Base-by-base conservation (phyloP, 1,140 invertebrate genomes). In the Bactericera cockerelli region DNA sequence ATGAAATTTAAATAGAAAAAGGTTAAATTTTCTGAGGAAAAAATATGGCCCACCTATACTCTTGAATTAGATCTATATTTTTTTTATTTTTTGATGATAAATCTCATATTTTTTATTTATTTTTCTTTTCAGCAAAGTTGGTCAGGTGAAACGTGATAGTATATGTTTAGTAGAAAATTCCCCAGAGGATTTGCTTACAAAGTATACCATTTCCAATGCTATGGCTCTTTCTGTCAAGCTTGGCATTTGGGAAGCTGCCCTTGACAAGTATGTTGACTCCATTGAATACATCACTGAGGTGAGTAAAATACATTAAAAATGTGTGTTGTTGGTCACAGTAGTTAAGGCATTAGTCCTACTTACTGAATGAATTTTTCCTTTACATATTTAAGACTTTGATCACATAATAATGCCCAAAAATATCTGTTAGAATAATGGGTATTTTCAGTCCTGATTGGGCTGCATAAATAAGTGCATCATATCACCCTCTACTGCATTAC, bases 191-290 rank as follows among this genome's bases (percentile, higher is more conserved):
- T 63, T 66, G 68, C 72, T 82, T 66, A 85, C 88, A 68, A 84
- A 86, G 71, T 89, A 85, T 63, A 79, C 86, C 11, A 85, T 89
- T 69, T 92, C 89, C 4, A 93, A 97, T 77, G 90, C 88, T 8
- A 82, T 98, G 72, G 83, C 87, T 0, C 80, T 92, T 58, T 93
- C 90, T 8, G 93, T 95, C 0, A 93, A 95, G 70, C 74, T 97
- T 49, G 89, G 87, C 0, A 84, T 93, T 59, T 95, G 89, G 89
- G 93, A 97, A 75, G 81, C 86, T 13, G 81, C 81, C 1, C 74
- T 97, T 25, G 86, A 91, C 64, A 75, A 77, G 22, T 90, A 89
- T 67, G 83, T 93, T 26, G 81, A 89, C 31, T 82, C 83, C 8
- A 87, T 95, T 59, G 83, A 88, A 65, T 80, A 77, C 64, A 78